A percentile compares a stretch with the other conserved stretches of the same genome.
These are phyloP conservation scores for Griposia aprilina DNA, from an alignment of 2,888 invertebrate genomes.

Conservation along the genomic window DNA sequence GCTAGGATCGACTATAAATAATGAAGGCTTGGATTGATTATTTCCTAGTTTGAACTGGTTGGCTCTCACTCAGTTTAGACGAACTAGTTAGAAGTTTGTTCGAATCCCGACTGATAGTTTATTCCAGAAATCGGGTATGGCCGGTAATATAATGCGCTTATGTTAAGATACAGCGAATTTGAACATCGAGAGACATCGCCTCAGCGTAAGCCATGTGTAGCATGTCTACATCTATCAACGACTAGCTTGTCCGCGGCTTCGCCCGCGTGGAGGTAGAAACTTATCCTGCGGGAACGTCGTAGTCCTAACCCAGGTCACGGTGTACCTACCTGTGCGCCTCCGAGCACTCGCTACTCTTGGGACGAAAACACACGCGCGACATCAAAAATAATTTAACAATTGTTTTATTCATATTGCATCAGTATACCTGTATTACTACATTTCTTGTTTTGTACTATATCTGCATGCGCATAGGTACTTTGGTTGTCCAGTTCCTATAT, in stretches of 20 bases:
- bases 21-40: background rate
- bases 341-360: background rate
- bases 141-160: background rate
- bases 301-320: background rate
- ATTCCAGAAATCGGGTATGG: background rate
- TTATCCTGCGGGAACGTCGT: background rate
- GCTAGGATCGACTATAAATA: background rate
- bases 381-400: background rate
- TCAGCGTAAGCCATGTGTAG: background rate
- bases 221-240: background rate
- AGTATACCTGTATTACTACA: background rate
- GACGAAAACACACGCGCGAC: background rate
- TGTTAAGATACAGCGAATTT: background rate
- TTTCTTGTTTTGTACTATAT: background rate
- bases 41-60: background rate
- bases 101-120: background rate
- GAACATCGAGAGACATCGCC: background rate
- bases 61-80: background rate
- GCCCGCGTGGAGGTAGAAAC: background rate
- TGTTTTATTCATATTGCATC: background rate
- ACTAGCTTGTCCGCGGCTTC: too few relatives aligned
- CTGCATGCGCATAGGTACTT: background rate
- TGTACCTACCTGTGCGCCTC: background rate
- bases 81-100: background rate
- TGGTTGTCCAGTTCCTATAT: too few relatives aligned